Evolutionary conservation across 2,113 vertebrate species (phyloP).

Genomic region (Dolichallabes microphthalmus): DNA sequence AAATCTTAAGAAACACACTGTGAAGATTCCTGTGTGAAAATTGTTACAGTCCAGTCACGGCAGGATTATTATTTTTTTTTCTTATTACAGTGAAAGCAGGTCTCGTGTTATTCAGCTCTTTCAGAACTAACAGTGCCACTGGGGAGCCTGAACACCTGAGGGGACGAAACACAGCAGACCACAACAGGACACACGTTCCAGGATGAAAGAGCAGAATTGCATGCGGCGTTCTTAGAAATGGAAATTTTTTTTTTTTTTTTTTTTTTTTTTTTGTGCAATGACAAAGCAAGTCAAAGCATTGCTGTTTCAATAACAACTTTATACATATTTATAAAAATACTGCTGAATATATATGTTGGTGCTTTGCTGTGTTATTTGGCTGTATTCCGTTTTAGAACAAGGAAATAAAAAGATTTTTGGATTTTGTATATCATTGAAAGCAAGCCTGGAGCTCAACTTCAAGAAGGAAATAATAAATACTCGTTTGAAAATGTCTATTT

Average conservation of each 20-base stretch:
- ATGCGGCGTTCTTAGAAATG: neutral
- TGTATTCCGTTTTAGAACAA: neutral
- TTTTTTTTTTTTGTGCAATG: neutral
- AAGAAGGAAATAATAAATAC: no score
- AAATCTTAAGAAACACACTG: neutral
- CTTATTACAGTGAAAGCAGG: neutral
- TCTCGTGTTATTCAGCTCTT: neutral
- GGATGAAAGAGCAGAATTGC: neutral
- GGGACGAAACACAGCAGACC: conserved; percentile 14
- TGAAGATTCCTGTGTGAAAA: neutral
- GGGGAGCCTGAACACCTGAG: conserved; percentile 6
- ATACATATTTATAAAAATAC: neutral
- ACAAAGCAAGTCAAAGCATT: neutral
- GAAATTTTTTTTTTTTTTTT: no score
- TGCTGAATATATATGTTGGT: neutral
- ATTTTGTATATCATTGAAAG: neutral
- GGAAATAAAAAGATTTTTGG: neutral
- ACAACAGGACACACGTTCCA: neutral
- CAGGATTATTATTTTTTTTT: neutral
- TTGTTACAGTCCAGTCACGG: neutral
- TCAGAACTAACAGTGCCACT: neutral
- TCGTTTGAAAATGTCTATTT: no score
- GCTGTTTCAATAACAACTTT: neutral
- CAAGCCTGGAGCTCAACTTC: neutral
- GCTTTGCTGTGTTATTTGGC: neutral